These are phyloP conservation scores for Sapajus apella DNA, from an alignment of 2,113 vertebrate species.

Conservation along the genomic window DNA sequence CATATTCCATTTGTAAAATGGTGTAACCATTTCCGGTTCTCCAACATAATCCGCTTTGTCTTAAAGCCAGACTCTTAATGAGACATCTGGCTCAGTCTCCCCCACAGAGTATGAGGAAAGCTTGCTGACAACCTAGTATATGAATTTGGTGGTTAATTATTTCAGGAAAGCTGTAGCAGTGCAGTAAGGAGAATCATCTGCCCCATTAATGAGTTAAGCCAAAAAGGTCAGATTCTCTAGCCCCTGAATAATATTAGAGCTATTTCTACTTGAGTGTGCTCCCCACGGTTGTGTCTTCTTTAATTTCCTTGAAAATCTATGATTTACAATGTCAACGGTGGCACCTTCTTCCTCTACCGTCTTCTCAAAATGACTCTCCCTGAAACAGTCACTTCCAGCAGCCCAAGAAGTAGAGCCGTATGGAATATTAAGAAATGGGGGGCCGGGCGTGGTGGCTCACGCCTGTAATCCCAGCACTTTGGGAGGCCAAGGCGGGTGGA, in stretches of 20 bases:
- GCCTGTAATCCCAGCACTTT: too few species aligned
- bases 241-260: not conserved
- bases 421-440: not conserved
- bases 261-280: not conserved
- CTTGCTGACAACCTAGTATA: not conserved
- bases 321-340: not conserved
- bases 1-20: conserved; percentile 33
- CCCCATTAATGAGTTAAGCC: not conserved
- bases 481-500: too few species aligned
- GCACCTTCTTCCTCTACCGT: not conserved
- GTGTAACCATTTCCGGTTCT: not conserved
- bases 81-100: not conserved
- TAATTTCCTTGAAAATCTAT: conserved; percentile 25
- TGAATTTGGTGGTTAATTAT: not conserved
- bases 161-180: not conserved
- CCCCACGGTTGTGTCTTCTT: not conserved
- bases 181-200: not conserved
- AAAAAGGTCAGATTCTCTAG: conserved; percentile 1
- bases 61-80: conserved; percentile 10
- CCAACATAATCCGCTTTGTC: not conserved
- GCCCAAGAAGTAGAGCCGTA: not conserved
- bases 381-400: conserved; percentile 19
- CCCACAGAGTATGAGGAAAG: not conserved
- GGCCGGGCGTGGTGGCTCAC: too few species aligned
- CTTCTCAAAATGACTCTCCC: not conserved